Evolutionary conservation across 2,797 vertebrate genomes (phyloP), one percentile per base, ranked within the genome.

Genomic region (Bradypodion ventrale): DNA sequence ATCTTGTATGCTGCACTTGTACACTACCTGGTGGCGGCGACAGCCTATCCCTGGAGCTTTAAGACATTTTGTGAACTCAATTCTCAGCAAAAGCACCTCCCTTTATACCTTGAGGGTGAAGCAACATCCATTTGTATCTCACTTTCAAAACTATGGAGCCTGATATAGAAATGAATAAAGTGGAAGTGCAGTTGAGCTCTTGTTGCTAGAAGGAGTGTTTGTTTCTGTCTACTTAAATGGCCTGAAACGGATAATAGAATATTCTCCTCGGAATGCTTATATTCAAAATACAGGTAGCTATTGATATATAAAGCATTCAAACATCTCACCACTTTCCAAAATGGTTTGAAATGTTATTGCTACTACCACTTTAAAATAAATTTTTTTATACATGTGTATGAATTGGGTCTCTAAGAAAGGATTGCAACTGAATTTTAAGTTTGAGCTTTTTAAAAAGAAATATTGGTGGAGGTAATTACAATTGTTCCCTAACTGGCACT

Each of bases 31-130:
- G 44, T 19, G 1, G 9, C 32, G 9, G 49, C 42, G 9, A 46
- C 32, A 52, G 49, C 40, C 16, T 21, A 49, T 49, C 29, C 2
- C 44, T 89, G 70, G 89, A 84, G 25, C 21, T 89, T 83, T 85
- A 73, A 90, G 73, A 87, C 46, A 83, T 6, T 62, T 72, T 66
- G 89, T 87, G 75, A 88, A 66, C 35, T 69, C 81, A 10, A 29
- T 42, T 77, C 76, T 91, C 65, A 21, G 84, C 66, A 83, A 12
- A 89, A 83, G 75, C 82, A 82, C 62, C 25, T 82, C 5, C 76
- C 84, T 92, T 27, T 44, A 85, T 81, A 88, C 70, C 84, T 90
- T 75, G 65, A 88, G 87, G 75, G 80, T 86, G 69, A 78, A 89
- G 52, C n/a, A 84, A 92, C 80, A 65, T 44, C 62, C 49, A n/a